Evolutionary conservation across 30 jellyfish, hydroid and myxozoan genomes (phyloP).

Genomic region (Haliclystus octoradiatus): DNA sequence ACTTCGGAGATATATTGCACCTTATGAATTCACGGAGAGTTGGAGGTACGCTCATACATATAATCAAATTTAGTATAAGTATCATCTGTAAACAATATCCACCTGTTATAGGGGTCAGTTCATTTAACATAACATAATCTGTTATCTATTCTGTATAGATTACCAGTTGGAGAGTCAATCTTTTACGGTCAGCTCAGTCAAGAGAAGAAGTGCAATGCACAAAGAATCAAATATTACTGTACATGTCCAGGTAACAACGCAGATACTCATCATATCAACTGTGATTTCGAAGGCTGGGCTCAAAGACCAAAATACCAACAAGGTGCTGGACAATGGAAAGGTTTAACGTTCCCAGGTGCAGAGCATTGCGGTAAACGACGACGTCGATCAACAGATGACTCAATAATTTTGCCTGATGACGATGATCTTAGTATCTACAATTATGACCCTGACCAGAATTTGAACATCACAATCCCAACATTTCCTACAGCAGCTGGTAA

Average conservation of each 20-base stretch:
- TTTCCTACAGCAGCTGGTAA: conserved; percentile 75
- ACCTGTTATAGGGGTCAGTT: background rate
- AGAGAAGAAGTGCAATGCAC: conserved; percentile 29
- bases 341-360: conserved; percentile 65
- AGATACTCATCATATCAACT: conserved; percentile 25
- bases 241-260: conserved; percentile 53
- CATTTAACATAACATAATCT: background rate
- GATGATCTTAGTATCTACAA: conserved; percentile 20
- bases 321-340: conserved; percentile 37
- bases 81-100: too few relatives aligned
- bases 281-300: conserved; percentile 55
- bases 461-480: conserved; percentile 9
- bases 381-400: conserved; percentile 41
- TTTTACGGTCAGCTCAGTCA: background rate
- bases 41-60: conserved; percentile 44
- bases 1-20: conserved; percentile 25
- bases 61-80: background rate
- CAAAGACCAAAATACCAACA: conserved; percentile 42
- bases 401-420: conserved; percentile 58
- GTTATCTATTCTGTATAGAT: background rate
- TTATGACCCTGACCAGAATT: conserved; percentile 27
- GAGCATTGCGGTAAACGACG: conserved; percentile 56
- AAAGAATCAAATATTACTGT: conserved; percentile 63
- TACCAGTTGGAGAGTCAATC: background rate
- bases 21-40: conserved; percentile 53